A percentile compares a stretch with the other conserved stretches of the same genome.
These are phyloP conservation scores for Pardosa pseudoannulata DNA, from an alignment of 2,888 invertebrate genomes.

Conservation along the genomic window DNA sequence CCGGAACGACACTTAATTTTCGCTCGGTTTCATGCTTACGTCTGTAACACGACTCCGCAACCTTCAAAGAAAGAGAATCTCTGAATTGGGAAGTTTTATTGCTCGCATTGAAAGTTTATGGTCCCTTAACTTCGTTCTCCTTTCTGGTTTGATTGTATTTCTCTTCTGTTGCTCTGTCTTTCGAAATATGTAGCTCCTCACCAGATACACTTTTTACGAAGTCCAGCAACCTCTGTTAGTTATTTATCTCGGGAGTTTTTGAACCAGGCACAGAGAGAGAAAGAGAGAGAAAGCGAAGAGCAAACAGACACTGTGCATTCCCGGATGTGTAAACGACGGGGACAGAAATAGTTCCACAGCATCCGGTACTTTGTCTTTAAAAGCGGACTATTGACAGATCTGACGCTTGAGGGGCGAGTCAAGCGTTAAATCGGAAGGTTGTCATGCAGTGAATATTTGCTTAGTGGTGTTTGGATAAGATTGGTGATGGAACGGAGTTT, in stretches of 20 bases:
- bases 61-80: too few species aligned
- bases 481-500: background rate
- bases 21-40: too few species aligned
- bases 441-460: conserved; percentile 3
- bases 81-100: too few species aligned
- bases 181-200: background rate
- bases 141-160: too few species aligned
- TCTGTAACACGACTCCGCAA: too few species aligned
- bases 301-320: conserved; percentile 1
- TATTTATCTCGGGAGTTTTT: background rate
- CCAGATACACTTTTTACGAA: background rate
- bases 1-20: too few species aligned
- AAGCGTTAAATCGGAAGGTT: conserved; percentile 10
- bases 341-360: conserved; percentile 58
- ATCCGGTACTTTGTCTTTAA: conserved; percentile 60
- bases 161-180: too few species aligned
- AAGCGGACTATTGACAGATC: conserved; percentile 17
- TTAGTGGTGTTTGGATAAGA: background rate
- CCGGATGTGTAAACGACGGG: conserved; percentile 66
- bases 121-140: too few species aligned
- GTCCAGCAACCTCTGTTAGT: conserved; percentile 1
- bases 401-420: conserved; percentile 1
- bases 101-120: too few species aligned
- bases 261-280: background rate
- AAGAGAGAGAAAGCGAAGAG: background rate